A percentile compares a stretch with the other conserved stretches of the same genome.
These are phyloP conservation scores for Acromyrmex echinatior DNA, from an alignment of 1,140 invertebrate genomes.

Conservation along the genomic window DNA sequence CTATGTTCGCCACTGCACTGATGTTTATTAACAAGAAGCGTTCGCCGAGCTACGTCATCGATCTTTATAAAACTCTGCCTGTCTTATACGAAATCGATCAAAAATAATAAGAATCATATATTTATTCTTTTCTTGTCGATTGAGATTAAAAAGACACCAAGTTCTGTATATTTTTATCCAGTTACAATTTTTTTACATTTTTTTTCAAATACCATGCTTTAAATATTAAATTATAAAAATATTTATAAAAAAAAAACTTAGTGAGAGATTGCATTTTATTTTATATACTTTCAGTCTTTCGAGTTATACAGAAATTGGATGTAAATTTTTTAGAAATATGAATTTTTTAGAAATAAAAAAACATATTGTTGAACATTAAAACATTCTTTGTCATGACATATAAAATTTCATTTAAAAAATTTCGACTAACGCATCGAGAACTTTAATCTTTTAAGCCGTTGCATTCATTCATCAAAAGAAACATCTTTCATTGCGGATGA, in stretches of 20 bases:
- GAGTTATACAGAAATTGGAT: neutral
- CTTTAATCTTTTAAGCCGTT: slow-evolving; percentile 28
- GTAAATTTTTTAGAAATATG: neutral
- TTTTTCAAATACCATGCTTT: neutral
- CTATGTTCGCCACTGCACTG: slow-evolving; percentile 30
- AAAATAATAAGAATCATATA: slow-evolving; percentile 16
- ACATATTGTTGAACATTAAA: neutral
- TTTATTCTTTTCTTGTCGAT: neutral
- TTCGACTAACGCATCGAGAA: slow-evolving; percentile 22
- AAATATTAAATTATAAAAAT: neutral
- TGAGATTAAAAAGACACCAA: neutral
- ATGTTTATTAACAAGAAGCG: slow-evolving; percentile 41
- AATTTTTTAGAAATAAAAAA: neutral
- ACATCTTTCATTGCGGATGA: neutral
- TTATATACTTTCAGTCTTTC: neutral
- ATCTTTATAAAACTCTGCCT: slow-evolving; percentile 6
- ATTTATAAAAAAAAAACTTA: neutral
- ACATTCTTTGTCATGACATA: neutral
- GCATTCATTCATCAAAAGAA: slow-evolving; percentile 4
- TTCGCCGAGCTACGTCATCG: slow-evolving; percentile 17
- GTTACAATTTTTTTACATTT: neutral
- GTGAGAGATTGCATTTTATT: neutral
- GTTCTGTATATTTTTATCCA: neutral
- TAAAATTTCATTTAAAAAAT: neutral
- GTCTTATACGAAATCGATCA: neutral